A percentile compares a stretch with the other conserved stretches of the same genome.
phyloP scores from a whole-genome alignment of 2,113 vertebrate species.

The Bubalus kerabau region DNA sequence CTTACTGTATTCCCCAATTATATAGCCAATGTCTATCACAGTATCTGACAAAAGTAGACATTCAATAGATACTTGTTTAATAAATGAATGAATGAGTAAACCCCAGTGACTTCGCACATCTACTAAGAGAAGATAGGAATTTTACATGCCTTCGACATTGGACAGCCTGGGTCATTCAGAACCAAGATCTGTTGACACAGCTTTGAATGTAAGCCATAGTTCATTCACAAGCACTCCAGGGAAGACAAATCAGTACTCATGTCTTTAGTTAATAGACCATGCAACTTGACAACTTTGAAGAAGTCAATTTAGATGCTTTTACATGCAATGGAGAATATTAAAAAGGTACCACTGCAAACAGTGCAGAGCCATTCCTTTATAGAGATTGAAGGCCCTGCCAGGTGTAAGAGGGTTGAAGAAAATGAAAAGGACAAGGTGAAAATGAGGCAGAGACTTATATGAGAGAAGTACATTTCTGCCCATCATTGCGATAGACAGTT shows the following conservation, averaged over 20 bases:
- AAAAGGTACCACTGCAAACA: background rate
- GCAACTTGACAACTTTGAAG: background rate
- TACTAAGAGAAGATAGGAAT: background rate
- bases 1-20: background rate
- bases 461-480: background rate
- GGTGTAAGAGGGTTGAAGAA: background rate
- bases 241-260: background rate
- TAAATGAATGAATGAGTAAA: background rate
- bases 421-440: constrained; percentile 10
- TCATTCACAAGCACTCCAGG: background rate
- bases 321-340: background rate
- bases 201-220: background rate
- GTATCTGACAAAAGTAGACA: background rate
- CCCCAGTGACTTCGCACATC: background rate
- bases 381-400: background rate
- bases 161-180: background rate
- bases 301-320: background rate
- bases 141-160: too few species aligned
- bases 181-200: background rate
- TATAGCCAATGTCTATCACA: background rate
- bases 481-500: background rate
- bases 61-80: background rate
- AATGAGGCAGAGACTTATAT: constrained; percentile 5
- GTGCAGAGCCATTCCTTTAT: background rate
- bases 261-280: background rate